Evolutionary conservation across 1,140 invertebrate species (phyloP), one percentile per base, ranked within the genome.

Genomic region (Macrobrachium nipponense): DNA sequence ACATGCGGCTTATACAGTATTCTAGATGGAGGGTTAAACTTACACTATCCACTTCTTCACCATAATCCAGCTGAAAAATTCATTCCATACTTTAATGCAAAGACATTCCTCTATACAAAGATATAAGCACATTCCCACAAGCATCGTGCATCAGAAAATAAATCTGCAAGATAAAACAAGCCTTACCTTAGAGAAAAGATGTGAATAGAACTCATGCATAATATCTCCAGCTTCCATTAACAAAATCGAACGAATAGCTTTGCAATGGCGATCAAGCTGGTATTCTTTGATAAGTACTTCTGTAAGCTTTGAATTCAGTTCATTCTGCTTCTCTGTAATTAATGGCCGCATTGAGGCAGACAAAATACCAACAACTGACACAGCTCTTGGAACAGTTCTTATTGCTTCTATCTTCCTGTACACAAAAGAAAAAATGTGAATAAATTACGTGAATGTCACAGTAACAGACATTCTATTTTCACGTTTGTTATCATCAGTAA

Each of bases 151-250:
- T 36, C 14, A 27, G 6, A 23, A 70, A 23, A 8, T 68, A 68
- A 20, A 68, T 27, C 5, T 68, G 20, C 73, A 27, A 20, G 2
- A 18, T 15, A 23, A 15, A 0, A 62, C 12, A 4, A 12, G 23
- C 20, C 36, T 85, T 62, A 86, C 83, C 77, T 80, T 86, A 15
- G 66, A 14, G 73, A 86, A 86, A 0, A 86, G 27, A n/a, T 80
- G 66, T 51, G 83, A 51, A 36, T 86, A 86, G n/a, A 86, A 86
- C 73, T 86, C 83, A 72, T 80, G 83, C 83, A 86, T 86, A 36
- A 86, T 51, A 58, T 86, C 83, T 44, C 83, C 83, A 44, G 83
- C 83, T 44, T 86, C 77, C 77, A 86, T 80, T 14, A 86, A 68
- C 66, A 86, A 23, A 4, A 86, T 66, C 0, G 83, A 70, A 20